A percentile compares a stretch with the other conserved stretches of the same genome.
phyloP scores from a whole-genome alignment of 2,113 vertebrate genomes.

The Chascanopsetta lugubris region DNA sequence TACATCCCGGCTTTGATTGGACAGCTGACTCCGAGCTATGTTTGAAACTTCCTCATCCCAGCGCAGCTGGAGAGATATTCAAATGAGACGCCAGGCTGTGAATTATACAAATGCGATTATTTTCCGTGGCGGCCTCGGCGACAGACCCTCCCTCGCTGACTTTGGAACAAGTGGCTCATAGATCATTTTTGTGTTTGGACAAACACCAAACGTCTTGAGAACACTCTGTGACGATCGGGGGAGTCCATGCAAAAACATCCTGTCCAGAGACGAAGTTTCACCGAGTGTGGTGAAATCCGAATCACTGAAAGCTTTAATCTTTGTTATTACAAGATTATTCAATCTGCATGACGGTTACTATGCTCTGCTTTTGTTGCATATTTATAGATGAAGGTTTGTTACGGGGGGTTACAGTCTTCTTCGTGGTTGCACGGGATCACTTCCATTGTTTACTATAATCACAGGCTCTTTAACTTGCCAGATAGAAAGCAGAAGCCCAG shows the following conservation, averaged over 20 bases:
- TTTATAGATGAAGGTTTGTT: too few species aligned
- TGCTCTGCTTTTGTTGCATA: neutral
- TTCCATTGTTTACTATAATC: neutral
- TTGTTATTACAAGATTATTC: neutral
- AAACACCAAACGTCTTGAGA: constrained; percentile 17
- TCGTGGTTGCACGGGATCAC: neutral
- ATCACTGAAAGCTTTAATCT: neutral
- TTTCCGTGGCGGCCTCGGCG: neutral
- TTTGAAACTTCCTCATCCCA: constrained; percentile 67
- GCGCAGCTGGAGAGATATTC: constrained; percentile 59
- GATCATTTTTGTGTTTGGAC: constrained; percentile 3
- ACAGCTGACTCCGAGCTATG: constrained; percentile 71
- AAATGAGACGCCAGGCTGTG: constrained; percentile 25
- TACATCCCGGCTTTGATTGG: constrained; percentile 65
- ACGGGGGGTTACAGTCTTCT: too few species aligned
- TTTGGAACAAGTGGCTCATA: constrained; percentile 1
- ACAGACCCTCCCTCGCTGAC: neutral
- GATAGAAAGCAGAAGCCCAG: neutral
- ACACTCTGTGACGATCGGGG: constrained; percentile 2
- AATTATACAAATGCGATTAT: neutral
- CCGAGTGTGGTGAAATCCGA: neutral
- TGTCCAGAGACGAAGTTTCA: neutral
- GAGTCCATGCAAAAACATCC: constrained; percentile 12
- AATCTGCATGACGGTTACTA: neutral
- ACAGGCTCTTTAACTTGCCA: neutral